Percentiles rank a stretch among this genome's conserved stretches.
Conservation (phyloP, 2,113 vertebrate species). For the Atractosteus spatula region DNA sequence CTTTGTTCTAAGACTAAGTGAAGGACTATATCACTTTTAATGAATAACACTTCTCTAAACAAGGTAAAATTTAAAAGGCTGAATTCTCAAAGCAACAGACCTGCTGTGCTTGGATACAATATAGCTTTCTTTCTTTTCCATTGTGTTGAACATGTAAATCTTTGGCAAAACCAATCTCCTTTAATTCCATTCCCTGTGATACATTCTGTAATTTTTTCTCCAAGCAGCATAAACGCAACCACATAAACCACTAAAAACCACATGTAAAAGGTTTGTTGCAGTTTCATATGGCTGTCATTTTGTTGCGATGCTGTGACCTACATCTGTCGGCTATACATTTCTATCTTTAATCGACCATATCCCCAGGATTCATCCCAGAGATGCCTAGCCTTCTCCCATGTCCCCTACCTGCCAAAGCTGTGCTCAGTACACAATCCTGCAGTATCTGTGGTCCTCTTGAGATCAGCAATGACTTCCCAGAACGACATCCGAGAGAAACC, state of each 20-base stretch:
- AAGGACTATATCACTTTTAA: too few species aligned
- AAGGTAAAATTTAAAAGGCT: too few species aligned
- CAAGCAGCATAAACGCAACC: not conserved
- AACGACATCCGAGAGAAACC: not conserved
- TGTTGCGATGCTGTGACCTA: not conserved
- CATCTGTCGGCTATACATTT: constrained; percentile 1
- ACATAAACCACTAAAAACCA: too few species aligned
- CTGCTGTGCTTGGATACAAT: too few species aligned
- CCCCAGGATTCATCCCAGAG: not conserved
- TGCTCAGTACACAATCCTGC: not conserved
- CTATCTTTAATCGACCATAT: not conserved
- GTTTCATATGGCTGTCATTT: not conserved
- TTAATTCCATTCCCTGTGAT: not conserved
- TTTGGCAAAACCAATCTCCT: too few species aligned
- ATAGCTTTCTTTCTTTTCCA: too few species aligned
- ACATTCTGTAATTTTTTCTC: not conserved
- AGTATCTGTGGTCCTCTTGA: too few species aligned
- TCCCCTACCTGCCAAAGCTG: not conserved
- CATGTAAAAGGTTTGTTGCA: too few species aligned
- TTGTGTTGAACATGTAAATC: too few species aligned
- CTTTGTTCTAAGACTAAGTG: too few species aligned
- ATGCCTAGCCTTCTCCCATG: not conserved
- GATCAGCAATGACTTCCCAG: not conserved
- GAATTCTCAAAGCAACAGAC: too few species aligned
- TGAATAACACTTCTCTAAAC: too few species aligned